These are phyloP conservation scores for Silurus lanzhouensis DNA, from an alignment of 2,797 vertebrate species.

Conservation along the genomic window DNA sequence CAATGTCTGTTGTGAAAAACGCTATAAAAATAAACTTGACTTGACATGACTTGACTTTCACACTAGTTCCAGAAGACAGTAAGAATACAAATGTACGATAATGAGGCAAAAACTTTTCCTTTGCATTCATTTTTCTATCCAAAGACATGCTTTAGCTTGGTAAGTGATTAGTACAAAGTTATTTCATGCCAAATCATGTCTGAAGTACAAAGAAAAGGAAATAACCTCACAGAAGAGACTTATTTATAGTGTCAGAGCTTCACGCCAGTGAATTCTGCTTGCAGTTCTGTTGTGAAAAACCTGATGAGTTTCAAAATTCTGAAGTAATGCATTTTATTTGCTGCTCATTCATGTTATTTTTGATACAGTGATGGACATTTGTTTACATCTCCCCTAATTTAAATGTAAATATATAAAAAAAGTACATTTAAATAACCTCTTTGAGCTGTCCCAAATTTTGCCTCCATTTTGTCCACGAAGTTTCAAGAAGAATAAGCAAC, in stretches of 20 bases:
- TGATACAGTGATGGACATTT: no score
- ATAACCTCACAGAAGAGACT: conserved; percentile 15
- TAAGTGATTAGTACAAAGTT: not conserved
- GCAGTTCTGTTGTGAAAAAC: conserved; percentile 39
- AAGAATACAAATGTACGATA: not conserved
- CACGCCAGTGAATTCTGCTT: not conserved
- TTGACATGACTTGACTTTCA: not conserved
- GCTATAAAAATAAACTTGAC: no score
- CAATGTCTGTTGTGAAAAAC: no score
- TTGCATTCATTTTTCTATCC: not conserved
- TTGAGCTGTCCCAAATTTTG: no score
- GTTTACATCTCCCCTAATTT: no score
- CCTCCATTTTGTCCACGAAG: no score
- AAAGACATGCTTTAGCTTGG: not conserved
- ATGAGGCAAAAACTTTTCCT: not conserved
- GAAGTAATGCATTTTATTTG: not conserved
- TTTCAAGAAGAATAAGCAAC: no score
- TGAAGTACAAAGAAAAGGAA: not conserved
- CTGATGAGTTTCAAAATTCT: conserved; percentile 58
- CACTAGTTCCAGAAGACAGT: not conserved
- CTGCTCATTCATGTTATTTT: not conserved
- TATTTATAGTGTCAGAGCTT: conserved; percentile 25
- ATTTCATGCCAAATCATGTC: conserved; percentile 25
- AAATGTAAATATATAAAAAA: no score
- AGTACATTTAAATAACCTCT: no score